Base-by-base conservation (phyloP, 2,888 invertebrate genomes). In the Plagodis pulveraria region DNA sequence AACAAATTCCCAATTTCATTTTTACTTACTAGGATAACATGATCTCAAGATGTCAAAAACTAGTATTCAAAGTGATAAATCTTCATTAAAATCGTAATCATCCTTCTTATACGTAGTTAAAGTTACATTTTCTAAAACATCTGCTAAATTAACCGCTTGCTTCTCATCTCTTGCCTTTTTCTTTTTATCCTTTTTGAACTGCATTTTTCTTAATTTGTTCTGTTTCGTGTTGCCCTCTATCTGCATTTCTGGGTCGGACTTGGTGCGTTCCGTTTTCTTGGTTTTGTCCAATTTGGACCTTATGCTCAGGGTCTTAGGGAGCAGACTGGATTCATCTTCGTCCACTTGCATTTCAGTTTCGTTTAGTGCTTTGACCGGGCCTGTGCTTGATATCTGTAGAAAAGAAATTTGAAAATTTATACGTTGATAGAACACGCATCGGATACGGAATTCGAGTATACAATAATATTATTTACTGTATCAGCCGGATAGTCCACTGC, bases 201-300 rank as follows among this genome's bases (percentile, higher is more conserved):
- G 94, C 63, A 80, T 83, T 75, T 91, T 92, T 33, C 85, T 86
- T 38, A 91, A 41, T 70, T 90, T 84, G 57, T 92, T 92, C 36
- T 78, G 82, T 68, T 89, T 91, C 0, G 93, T 84, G 78, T 96
- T 96, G 63, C 97, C 97, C 80, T 96, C 96, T 51, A 96, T 80
- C 49, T 93, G 89, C 93, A 95, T 94, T 77, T 95, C 93, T 0
- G 96, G 95, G 82, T 96, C 95, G 2, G 72, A 59, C 77, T 95
- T 95, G 36, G 78, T 71, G 45, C 78, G 76, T 63, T 87, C 89
- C 1, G 76, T 74, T 11, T 81, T 71, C 68, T 86, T 81, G 22
- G 73, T 80, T 67, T 91, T 91, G 11, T 83, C 83, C 46, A 88
- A 73, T 74, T 86, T 87, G 0, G 85, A 75, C 59, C 84, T 71